Conservation (phyloP, 2,113 vertebrate genomes). For the Isichthys henryi region DNA sequence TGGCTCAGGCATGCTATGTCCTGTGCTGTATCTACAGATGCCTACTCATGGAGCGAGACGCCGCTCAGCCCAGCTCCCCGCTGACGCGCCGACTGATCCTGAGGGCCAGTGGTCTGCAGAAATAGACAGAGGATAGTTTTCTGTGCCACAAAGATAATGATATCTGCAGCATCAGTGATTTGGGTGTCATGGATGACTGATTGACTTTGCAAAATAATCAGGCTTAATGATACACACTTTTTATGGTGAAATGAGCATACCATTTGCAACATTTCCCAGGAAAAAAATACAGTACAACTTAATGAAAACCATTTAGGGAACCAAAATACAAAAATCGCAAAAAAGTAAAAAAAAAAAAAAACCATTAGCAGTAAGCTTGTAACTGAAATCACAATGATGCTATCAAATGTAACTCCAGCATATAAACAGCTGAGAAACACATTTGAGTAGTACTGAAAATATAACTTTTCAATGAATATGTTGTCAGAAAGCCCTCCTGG, state of each 20-base stretch:
- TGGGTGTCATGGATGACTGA: neutral
- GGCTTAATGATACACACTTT: neutral
- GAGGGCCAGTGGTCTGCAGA: slow-evolving; percentile 62
- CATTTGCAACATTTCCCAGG: neutral
- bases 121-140: slow-evolving; percentile 24
- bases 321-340: neutral
- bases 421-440: neutral
- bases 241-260: neutral
- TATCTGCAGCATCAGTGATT: neutral
- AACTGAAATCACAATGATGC: neutral
- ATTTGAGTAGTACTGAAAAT: neutral
- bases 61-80: slow-evolving; percentile 66
- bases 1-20: neutral
- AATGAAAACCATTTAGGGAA: neutral
- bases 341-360: neutral
- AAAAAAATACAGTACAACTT: neutral
- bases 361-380: neutral
- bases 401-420: neutral
- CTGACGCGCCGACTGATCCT: slow-evolving; percentile 74
- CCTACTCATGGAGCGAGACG: slow-evolving; percentile 77
- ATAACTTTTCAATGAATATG: neutral
- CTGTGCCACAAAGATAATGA: neutral
- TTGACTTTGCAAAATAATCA: neutral
- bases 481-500: neutral
- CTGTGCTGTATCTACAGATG: slow-evolving; percentile 54